Evolutionary conservation across 2,797 vertebrate genomes (phyloP), one percentile per base, ranked within the genome.

Genomic region (Crenuchus spilurus): DNA sequence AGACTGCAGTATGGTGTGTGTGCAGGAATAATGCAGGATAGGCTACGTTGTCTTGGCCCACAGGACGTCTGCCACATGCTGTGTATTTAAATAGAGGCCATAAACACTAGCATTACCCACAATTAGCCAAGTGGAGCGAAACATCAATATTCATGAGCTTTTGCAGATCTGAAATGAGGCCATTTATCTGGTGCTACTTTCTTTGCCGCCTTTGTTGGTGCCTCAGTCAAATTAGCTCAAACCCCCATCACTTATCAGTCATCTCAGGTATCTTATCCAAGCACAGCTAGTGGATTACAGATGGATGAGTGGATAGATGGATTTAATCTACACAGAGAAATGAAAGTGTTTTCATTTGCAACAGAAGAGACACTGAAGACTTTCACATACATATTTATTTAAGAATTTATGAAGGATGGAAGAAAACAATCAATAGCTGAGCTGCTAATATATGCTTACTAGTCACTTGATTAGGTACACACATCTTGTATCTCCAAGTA

Each of bases 91-190:
- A 84, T 30, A 46, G 75, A 81, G 78, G 41, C 52, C 63, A 76
- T 67, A 84, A 86, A 85, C 76, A 79, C 72, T 28, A 73, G 83
- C 78, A 90, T 85, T 85, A 84, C 74, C 70, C 80, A 55, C 83
- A 87, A 85, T 88, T 62, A 62, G 37, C 18, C 83, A 88, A 70
- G 66, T 62, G 78, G 66, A 80, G 62, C 37, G 79, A 42, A n/a
- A 78, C 0, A 57, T 91, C 72, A 89, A 88, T 89, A 89, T 90
- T 83, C 79, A 90, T 69, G 33, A 74, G 72, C 6, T 6, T 16
- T 42, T 68, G 77, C 58, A 75, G 64, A 16, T 70, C 66, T 75
- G 74, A 61, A 44, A 72, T 75, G 76, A 75, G 22, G 14, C 10
- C 48, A n/a, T 65, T 70, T n/a, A 42, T 79, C 66, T 69, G 35